Percentiles rank a stretch among this genome's conserved stretches.
Conservation (phyloP, 2,113 vertebrate genomes). For the Cairina moschata region DNA sequence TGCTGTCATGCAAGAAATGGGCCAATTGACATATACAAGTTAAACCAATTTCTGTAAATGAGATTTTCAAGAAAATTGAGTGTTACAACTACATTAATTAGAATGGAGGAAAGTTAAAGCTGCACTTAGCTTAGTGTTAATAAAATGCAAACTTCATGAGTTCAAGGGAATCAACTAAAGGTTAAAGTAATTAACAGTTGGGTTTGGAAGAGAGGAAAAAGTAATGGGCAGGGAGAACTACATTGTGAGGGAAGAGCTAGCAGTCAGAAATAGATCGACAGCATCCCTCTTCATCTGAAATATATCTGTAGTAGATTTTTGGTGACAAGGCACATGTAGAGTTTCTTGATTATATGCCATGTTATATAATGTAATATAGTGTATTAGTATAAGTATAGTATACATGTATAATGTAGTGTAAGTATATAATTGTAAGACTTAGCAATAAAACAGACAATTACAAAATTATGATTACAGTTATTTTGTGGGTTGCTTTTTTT, state of each 20-base stretch:
- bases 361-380: neutral
- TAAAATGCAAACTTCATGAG: neutral
- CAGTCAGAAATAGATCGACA: neutral
- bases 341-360: neutral
- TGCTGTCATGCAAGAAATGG: neutral
- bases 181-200: constrained; percentile 41
- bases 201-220: neutral
- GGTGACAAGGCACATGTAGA: neutral
- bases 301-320: neutral
- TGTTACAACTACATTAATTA: neutral
- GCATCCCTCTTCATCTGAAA: neutral
- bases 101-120: neutral
- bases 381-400: too few species aligned
- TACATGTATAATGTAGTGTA: too few species aligned
- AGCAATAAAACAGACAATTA: neutral
- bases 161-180: neutral
- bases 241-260: neutral
- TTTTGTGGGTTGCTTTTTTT: neutral
- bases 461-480: neutral
- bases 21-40: neutral
- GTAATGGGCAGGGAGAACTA: neutral
- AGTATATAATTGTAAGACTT: neutral
- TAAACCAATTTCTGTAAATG: neutral
- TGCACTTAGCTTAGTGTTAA: neutral
- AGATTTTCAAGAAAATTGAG: too few species aligned